Base-by-base conservation (phyloP, 2,888 invertebrate genomes). In the Ceriagrion tenellum region DNA sequence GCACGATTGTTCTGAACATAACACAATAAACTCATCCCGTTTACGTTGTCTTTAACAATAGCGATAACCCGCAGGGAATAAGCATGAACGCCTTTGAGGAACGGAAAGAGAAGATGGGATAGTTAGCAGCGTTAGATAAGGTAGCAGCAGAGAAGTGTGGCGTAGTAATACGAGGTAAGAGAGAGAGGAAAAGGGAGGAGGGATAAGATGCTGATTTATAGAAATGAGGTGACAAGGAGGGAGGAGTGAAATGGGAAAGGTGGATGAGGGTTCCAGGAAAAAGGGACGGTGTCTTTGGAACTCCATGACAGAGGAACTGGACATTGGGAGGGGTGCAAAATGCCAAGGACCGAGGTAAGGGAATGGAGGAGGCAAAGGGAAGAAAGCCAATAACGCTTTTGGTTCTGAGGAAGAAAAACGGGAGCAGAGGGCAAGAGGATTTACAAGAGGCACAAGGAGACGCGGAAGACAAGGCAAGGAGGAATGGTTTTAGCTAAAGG, bases 121-220 rank as follows among this genome's bases (percentile, higher is more conserved):
- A 47, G 47, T 4, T 47, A 47, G n/a, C n/a, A n/a, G n/a, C n/a
- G n/a, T n/a, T n/a, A n/a, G n/a, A n/a, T n/a, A 47, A 47, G 47
- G 47, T 47, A 47, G 4, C 47, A 47, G 47, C 47, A 8, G 47
- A 47, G 47, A 47, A 8, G 47, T 8, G 47, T 47, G 47, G 47
- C 47, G 47, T 47, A 8, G 8, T 47, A 47, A 47, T 8, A 47
- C 47, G 47, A 47, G 8, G 47, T 2, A 47, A 47, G 4, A 47
- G 47, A 47, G 8, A 2, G 30, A 18, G 23, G 40, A 35, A 26
- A 20, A 8, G 88, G 20, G 26, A n/a, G 12, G 55, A 89, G 55
- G 93, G 74, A 93, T 93, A 74, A 93, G 74, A 69, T 69, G 93
- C 56, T 93, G 93, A 93, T 93, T 93, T 69, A 93, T 93, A 47